Percentiles rank a stretch among this genome's conserved stretches.
Conservation (phyloP, 2,113 vertebrate species). For the Rhadina sibilatrix region DNA sequence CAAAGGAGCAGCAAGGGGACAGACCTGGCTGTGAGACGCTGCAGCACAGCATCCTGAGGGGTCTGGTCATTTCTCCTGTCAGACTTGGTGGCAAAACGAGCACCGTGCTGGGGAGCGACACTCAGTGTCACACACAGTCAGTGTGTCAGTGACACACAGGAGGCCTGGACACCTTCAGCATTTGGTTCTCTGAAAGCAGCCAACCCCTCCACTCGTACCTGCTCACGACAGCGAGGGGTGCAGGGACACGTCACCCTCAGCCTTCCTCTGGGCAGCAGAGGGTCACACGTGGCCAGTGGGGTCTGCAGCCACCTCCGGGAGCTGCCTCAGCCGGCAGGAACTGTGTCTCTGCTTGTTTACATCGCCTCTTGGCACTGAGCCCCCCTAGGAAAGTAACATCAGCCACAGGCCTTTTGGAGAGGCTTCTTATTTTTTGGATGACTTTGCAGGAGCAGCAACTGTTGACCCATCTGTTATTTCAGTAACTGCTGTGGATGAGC, state of each 20-base stretch:
- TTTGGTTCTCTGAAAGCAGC: background rate
- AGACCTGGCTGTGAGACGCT: background rate
- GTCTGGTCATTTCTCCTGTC: background rate
- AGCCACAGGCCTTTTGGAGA: background rate
- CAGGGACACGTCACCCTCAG: accelerated
- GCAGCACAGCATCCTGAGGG: background rate
- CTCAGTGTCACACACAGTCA: no score
- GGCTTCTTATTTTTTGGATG: background rate
- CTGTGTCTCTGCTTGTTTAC: background rate
- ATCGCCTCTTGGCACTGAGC: background rate
- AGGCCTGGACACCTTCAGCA: background rate
- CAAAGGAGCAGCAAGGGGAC: accelerated
- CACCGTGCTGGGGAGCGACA: accelerated
- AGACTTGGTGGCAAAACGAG: background rate
- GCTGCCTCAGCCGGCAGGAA: background rate
- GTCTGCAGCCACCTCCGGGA: accelerated
- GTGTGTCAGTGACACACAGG: background rate
- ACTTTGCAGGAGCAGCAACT: conserved; percentile 32
- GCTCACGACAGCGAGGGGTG: accelerated
- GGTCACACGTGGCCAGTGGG: accelerated
- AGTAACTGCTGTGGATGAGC: background rate
- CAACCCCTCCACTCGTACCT: accelerated
- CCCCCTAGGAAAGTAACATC: background rate
- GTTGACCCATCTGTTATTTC: conserved; percentile 16
- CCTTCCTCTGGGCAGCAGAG: accelerated